Percentiles rank a stretch among this genome's conserved stretches.
These are phyloP conservation scores for Zhuqinia jingwanae DNA, from an alignment of 2,888 invertebrate genomes.

Conservation along the genomic window DNA sequence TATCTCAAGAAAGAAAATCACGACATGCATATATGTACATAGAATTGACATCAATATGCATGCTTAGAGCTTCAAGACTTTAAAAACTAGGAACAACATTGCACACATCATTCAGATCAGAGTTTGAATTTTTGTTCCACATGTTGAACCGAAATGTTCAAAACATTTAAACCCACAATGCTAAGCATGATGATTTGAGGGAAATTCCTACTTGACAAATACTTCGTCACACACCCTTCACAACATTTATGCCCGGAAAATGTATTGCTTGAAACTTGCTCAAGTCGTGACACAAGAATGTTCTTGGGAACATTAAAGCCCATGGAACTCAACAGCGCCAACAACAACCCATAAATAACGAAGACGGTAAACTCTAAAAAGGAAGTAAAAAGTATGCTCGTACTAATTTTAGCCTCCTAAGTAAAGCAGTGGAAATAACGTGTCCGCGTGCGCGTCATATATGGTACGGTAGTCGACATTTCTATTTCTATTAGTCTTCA, in stretches of 20 bases:
- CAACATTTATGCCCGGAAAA: slow-evolving; percentile 42
- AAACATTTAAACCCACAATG: not conserved
- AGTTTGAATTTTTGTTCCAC: slow-evolving; percentile 26
- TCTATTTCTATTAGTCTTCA: not conserved
- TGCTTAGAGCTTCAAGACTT: no score
- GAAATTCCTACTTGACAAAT: slow-evolving; percentile 45
- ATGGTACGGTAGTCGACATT: not conserved
- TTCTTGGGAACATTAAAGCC: not conserved
- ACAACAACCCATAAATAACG: slow-evolving; percentile 52
- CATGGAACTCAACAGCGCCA: slow-evolving; percentile 39
- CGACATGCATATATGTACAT: no score
- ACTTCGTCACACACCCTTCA: slow-evolving; percentile 43
- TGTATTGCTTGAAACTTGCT: not conserved
- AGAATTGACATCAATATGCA: no score
- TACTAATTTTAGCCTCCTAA: slow-evolving; percentile 46
- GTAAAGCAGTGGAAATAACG: not conserved
- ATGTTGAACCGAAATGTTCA: slow-evolving; percentile 27
- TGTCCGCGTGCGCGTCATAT: not conserved
- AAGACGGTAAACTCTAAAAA: slow-evolving; percentile 44
- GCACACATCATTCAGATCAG: not conserved
- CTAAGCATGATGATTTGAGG: slow-evolving; percentile 21
- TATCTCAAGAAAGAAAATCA: no score
- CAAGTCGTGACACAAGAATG: not conserved
- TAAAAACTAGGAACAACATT: no score
- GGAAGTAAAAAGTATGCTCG: slow-evolving; percentile 26